These are phyloP conservation scores for Solea solea DNA, from an alignment of 2,113 vertebrate species.

Conservation along the genomic window DNA sequence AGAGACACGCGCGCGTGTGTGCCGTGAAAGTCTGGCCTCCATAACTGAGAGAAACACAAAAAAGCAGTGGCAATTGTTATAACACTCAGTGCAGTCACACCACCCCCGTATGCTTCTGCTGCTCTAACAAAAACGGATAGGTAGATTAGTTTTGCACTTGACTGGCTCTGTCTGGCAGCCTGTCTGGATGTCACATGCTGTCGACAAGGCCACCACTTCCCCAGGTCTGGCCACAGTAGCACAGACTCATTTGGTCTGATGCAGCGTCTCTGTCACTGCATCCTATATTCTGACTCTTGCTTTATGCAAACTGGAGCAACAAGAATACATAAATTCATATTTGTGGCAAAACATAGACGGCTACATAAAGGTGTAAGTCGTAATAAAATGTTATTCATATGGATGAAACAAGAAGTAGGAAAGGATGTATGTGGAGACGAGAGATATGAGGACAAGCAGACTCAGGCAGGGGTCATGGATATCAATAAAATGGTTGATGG, in stretches of 20 bases:
- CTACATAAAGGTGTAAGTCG: slow-evolving; percentile 2
- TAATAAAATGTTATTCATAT: too few species aligned
- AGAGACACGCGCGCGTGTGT: slow-evolving; percentile 21
- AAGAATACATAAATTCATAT: slow-evolving; percentile 4
- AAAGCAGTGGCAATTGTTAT: slow-evolving; percentile 43
- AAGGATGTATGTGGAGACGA: slow-evolving; percentile 15
- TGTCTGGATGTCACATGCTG: slow-evolving; percentile 46
- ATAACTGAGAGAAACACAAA: slow-evolving; percentile 52
- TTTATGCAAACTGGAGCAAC: slow-evolving; percentile 13
- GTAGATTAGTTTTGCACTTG: slow-evolving; percentile 77
- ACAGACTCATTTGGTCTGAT: slow-evolving; percentile 36
- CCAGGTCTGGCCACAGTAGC: slow-evolving; percentile 37
- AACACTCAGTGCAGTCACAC: slow-evolving; percentile 62
- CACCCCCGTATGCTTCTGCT: slow-evolving; percentile 55
- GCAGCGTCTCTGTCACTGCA: slow-evolving; percentile 15
- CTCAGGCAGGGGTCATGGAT: neutral
- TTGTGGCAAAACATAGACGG: slow-evolving; percentile 10
- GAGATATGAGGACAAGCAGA: slow-evolving; percentile 9
- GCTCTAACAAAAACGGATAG: slow-evolving; percentile 69
- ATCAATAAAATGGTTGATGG: neutral
- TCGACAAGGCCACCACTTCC: slow-evolving; percentile 41
- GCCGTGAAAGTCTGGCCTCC: slow-evolving; percentile 59
- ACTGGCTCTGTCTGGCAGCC: slow-evolving; percentile 68
- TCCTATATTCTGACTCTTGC: neutral
- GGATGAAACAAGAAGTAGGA: too few species aligned